Percentiles rank a stretch among this genome's conserved stretches.
These are phyloP conservation scores for Rhopalosiphum maidis DNA, from an alignment of 1,140 invertebrate genomes.

Conservation along the genomic window DNA sequence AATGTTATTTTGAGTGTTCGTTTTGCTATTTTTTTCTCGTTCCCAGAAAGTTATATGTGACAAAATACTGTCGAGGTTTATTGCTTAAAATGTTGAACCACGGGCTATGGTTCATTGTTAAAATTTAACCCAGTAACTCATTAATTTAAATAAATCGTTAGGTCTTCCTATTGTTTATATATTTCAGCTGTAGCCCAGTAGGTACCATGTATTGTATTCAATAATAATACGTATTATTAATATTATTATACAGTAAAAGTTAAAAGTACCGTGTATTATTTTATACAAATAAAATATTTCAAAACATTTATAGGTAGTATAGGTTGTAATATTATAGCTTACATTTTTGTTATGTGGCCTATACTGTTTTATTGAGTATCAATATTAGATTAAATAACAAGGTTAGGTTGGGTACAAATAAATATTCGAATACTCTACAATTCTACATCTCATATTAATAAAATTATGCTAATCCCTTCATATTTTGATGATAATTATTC, in stretches of 20 bases:
- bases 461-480: no score
- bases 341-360: not conserved
- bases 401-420: no score
- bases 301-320: no score
- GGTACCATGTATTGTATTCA: not conserved
- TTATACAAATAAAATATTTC: not conserved
- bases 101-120: constrained; percentile 3
- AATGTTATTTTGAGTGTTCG: not conserved
- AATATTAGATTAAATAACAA: no score
- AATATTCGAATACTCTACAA: no score
- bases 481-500: no score
- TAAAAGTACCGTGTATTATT: not conserved
- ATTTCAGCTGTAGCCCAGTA: not conserved
- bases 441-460: no score
- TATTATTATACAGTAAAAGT: not conserved
- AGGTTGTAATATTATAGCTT: not conserved
- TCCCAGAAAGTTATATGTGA: not conserved
- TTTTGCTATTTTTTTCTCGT: not conserved
- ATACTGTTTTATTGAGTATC: not conserved
- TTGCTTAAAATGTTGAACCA: not conserved
- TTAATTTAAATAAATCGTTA: not conserved
- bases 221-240: not conserved
- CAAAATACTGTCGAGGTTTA: constrained; percentile 2
- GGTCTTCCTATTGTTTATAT: not conserved
- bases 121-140: not conserved